Percentiles rank a stretch among this genome's conserved stretches.
These are phyloP conservation scores for Vesta saturnalis DNA, from an alignment of 2,888 invertebrate genomes.

Conservation along the genomic window DNA sequence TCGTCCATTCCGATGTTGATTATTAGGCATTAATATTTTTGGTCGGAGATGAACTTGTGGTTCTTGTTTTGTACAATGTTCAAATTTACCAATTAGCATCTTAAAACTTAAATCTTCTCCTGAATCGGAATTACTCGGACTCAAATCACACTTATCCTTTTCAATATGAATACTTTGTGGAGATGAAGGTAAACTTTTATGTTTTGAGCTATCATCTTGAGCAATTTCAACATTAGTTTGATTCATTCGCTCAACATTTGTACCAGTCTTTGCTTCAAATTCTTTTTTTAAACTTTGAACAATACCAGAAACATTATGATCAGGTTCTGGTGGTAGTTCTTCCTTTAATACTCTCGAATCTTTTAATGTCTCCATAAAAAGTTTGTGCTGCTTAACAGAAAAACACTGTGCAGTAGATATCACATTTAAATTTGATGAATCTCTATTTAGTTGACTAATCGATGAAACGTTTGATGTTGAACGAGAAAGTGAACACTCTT, in stretches of 20 bases:
- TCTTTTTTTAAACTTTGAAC: conserved; percentile 88
- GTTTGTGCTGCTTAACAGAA: conserved; percentile 66
- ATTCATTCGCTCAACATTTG: conserved; percentile 28
- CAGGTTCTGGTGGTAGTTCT: conserved; percentile 56
- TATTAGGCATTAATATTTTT: conserved; percentile 34
- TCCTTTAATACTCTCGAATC: conserved; percentile 56
- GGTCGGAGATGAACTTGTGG: conserved; percentile 49
- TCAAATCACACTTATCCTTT: conserved; percentile 47
- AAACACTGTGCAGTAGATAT: conserved; percentile 64
- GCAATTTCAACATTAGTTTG: conserved; percentile 31
- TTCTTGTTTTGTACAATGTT: conserved; percentile 56
- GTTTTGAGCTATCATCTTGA: conserved; percentile 50
- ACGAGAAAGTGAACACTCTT: conserved; percentile 54
- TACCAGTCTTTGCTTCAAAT: conserved; percentile 80
- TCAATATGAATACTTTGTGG: conserved; percentile 69
- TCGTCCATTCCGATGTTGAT: conserved; percentile 47
- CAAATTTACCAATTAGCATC: conserved; percentile 80
- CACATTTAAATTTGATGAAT: conserved; percentile 60
- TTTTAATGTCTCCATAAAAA: conserved; percentile 64
- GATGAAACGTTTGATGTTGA: conserved; percentile 57
- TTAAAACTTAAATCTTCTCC: conserved; percentile 76
- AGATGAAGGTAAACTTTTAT: conserved; percentile 70
- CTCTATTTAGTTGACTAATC: conserved; percentile 49
- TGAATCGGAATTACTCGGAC: conserved; percentile 47
- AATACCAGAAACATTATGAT: conserved; percentile 68